Base-by-base conservation (phyloP, 2,797 vertebrate species). In the Pangasius sanitwongsei region DNA sequence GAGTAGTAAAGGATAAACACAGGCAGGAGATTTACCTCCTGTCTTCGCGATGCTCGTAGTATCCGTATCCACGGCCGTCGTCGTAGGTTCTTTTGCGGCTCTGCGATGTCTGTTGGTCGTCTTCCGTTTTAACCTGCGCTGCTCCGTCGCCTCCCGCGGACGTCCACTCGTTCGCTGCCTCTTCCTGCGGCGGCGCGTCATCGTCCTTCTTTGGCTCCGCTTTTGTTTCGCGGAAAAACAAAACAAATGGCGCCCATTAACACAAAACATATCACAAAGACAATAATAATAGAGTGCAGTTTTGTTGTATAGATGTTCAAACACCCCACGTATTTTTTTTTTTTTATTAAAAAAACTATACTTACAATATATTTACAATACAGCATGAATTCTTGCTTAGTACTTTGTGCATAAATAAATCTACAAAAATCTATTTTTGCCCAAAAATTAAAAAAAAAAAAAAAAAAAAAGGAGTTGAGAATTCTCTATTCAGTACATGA, bases 31-130 rank as follows among this genome's bases (percentile, higher is more conserved):
- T 23, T 3, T 90, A 98, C 98, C 97, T 97, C 70, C 97, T 97
- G 15, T 98, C 97, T 72, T 98, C 97, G 0, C 98, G 96, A 89
- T 98, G 97, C 87, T 98, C 98, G 0, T 98, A 98, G 93, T 97
- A 98, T 15, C 96, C 94, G 20, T 97, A 96, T 13, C 97, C 94
- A 67, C 97, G 94, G 88, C 92, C 96, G 28, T 98, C 97, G 37
- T 98, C 97, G 1, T 96, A 95, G 0, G 97, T 94, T 87, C 98
- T 96, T 93, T 98, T 99, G 23, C 97, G 97, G 89, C 95, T 92
- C n/a, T 96, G 92, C 2, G 94, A 93, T 78, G 91, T 1, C 88
- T 95, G 87, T 83, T 90, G 89, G 15, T 96, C 94, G 23, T 89
- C 83, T 88, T 96, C 96, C 87, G 85, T 48, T 91, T 97, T 96